Percentiles rank a stretch among this genome's conserved stretches.
Evolutionary conservation across 1,140 invertebrate species (phyloP).

Genomic region (Hycleus phaleratus): DNA sequence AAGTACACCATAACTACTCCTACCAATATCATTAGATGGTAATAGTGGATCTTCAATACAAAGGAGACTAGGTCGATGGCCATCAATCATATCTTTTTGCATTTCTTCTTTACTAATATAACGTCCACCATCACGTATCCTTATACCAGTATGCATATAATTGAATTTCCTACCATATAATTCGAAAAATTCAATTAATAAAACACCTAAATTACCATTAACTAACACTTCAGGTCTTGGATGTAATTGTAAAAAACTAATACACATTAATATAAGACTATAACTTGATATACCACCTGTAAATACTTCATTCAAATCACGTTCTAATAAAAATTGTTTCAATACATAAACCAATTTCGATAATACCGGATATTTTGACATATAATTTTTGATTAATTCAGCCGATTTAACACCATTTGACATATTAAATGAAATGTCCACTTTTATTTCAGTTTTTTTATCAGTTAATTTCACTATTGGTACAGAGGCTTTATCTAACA

Average conservation of each 20-base stretch:
- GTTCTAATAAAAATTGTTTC: constrained; percentile 94
- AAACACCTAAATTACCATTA: constrained; percentile 79
- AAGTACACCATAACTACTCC: constrained; percentile 84
- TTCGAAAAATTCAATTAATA: constrained; percentile 97
- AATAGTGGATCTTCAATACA: constrained; percentile 98
- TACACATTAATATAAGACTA: constrained; percentile 95
- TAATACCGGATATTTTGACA: constrained; percentile 68
- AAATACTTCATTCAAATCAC: constrained; percentile 98
- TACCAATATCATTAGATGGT: constrained; percentile 91
- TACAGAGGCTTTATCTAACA: constrained; percentile 93
- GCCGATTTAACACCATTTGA: constrained; percentile 91
- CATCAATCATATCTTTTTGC: constrained; percentile 87
- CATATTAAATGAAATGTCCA: constrained; percentile 99
- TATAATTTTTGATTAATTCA: constrained; percentile 77
- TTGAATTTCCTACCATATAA: constrained; percentile 95
- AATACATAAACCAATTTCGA: constrained; percentile 92
- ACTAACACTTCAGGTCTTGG: constrained; percentile 56
- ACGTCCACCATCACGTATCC: constrained; percentile 86
- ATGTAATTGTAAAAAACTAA: constrained; percentile 86
- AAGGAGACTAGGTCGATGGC: constrained; percentile 82
- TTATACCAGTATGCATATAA: constrained; percentile 89
- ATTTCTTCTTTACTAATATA: constrained; percentile 94
- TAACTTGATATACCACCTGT: constrained; percentile 98
- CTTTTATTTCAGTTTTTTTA: constrained; percentile 82
- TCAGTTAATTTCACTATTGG: constrained; percentile 98